Evolutionary conservation across 2,113 vertebrate species (phyloP).

Genomic region (Dicaeum eximium): DNA sequence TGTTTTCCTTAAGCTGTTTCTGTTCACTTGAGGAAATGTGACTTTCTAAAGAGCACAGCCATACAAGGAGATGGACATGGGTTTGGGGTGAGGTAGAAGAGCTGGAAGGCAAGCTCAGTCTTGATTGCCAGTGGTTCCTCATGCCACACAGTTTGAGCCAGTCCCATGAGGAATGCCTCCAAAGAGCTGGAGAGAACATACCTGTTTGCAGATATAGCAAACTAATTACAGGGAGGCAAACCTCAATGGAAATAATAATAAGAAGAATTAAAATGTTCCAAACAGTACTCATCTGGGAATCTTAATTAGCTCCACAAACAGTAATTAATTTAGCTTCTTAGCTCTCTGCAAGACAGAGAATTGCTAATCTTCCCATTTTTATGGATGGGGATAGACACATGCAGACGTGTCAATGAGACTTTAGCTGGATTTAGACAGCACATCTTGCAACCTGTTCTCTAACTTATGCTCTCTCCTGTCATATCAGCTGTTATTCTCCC

Average conservation of each 20-base stretch:
- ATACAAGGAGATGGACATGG: not conserved
- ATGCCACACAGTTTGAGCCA: not conserved
- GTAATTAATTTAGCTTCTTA: conserved; percentile 57
- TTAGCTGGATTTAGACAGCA: not conserved
- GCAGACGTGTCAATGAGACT: not conserved
- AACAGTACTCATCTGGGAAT: conserved; percentile 37
- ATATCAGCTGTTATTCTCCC: not conserved
- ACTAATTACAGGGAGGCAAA: conserved; percentile 21
- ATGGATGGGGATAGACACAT: not conserved
- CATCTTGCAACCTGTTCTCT: not conserved
- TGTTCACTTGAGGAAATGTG: not conserved
- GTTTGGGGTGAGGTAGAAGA: not conserved
- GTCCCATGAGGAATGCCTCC: not conserved
- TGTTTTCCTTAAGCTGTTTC: not conserved
- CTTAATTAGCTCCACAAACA: conserved; percentile 36
- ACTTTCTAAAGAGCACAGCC: not conserved
- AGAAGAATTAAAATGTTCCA: conserved; percentile 19
- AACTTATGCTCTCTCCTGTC: not conserved
- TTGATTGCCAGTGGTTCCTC: not conserved
- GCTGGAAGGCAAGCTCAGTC: not conserved
- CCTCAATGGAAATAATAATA: conserved; percentile 45
- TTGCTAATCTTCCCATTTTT: conserved; percentile 11
- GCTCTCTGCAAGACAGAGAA: not conserved
- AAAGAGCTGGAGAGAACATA: not conserved
- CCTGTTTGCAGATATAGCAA: conserved; percentile 23